Evolutionary conservation across 2,113 vertebrate species (phyloP), one percentile per base, ranked within the genome.

Genomic region (Pica pica): DNA sequence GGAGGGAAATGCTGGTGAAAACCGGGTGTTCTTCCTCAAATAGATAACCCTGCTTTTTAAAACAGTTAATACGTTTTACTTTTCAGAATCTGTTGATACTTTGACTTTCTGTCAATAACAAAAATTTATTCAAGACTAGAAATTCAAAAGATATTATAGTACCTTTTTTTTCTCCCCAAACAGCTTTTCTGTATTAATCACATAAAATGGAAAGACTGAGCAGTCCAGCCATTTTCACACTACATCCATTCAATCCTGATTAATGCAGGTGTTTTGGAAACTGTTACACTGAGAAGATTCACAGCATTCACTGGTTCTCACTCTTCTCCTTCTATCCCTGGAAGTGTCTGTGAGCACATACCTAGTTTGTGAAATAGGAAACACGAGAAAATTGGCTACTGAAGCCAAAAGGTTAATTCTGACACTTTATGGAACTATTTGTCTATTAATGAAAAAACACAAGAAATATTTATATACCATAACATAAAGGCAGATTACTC

Each of bases 221-320:
- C 15, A 59, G 37, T 75, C 42, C 68, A 95, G 83, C 71, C 57
- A 52, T 85, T 89, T 70, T 80, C 87, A 85, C 85, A 81, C 44
- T 11, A 81, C n/a, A 67, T 60, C 31, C 68, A 53, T 56, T 83
- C 70, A 74, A 37, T 65, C 31, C 79, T 49, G 35, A 79, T 87
- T 89, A 95, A 77, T 63, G 80, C 53, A 94, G 86, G 91, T 95
- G 81, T 95, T 96, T 94, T 41, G 71, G 33, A 79, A 95, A 71
- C 78, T 88, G 94, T 92, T 79, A 95, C 35, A 56, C 60, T 70
- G 97, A 91, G 75, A 96, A 94, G 67, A 71, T 91, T 96, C 93
- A 91, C 89, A 95, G 39, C 52, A 57, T 79, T 95, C 61, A 42
- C n/a, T 53, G 42, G 18, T 44, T 93, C 65, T 97, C 95, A 96